These are phyloP conservation scores for Frankliniella fusca DNA, from an alignment of 2,888 invertebrate species.

Conservation along the genomic window DNA sequence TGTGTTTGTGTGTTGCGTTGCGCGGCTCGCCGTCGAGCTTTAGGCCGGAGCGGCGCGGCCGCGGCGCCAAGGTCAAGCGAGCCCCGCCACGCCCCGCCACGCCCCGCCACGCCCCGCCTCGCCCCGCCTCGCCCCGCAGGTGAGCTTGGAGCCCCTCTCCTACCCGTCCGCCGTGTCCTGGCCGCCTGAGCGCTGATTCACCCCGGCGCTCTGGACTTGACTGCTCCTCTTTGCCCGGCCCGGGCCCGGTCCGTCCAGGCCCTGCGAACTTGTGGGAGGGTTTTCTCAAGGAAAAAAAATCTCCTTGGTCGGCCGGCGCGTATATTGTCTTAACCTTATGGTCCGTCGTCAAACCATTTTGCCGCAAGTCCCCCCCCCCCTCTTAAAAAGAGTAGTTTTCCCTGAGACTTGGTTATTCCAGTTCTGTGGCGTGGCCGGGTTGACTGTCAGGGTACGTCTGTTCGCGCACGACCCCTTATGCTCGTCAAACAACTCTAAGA, in stretches of 20 bases:
- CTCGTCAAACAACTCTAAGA: no score
- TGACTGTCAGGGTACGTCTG: neutral
- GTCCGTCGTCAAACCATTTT: no score
- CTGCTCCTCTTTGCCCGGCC: no score
- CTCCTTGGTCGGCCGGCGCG: neutral
- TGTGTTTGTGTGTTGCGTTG: no score
- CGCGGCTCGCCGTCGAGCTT: no score
- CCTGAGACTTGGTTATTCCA: no score
- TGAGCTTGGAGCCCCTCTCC: neutral
- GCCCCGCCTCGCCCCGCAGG: neutral
- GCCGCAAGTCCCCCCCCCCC: no score
- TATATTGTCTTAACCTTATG: neutral
- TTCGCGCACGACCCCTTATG: no score
- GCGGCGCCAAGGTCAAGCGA: constrained; percentile 2
- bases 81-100: neutral
- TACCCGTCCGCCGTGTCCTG: neutral
- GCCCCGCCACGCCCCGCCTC: neutral
- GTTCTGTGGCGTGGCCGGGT: neutral
- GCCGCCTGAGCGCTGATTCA: neutral
- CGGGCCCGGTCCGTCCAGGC: no score
- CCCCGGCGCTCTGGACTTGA: neutral
- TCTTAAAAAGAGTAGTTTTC: neutral
- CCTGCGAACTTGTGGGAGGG: neutral
- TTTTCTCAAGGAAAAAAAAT: neutral
- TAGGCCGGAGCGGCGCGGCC: neutral